Evolutionary conservation across 2,797 vertebrate genomes (phyloP), one percentile per base, ranked within the genome.

Genomic region (Notolepis coatsorum): DNA sequence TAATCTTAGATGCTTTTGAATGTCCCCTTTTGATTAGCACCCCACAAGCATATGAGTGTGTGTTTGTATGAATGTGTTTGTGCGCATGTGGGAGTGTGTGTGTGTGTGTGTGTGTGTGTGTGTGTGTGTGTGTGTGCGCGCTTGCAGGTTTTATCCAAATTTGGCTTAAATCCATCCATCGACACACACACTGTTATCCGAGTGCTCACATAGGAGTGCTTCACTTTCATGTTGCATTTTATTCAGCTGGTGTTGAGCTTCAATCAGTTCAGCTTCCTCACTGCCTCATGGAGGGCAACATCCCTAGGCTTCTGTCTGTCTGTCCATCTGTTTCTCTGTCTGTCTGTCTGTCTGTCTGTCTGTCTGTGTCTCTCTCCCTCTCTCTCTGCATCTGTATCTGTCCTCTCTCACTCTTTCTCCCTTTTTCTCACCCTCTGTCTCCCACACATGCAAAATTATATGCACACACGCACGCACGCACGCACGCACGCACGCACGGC

Each of bases 1-100:
- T 86, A 89, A 90, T 84, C 77, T 53, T 75, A 78, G 38, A 37
- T 56, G 53, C 77, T 83, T 79, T 71, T 77, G 68, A 88, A 82
- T 61, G 55, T 69, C 71, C 82, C 79, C 18, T 80, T 79, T 75
- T 73, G 59, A 75, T 42, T 51, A 60, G 71, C 48, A 15, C 71
- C 55, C 62, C 25, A 42, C 42, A 43, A 63, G 50, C 49, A n/a
- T 64, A 12, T 39, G 48, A 27, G 54, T 43, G 35, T 58, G 30
- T 70, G 28, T 68, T n/a, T 51, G 13, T 52, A 37, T 39, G 35
- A 17, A 56, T 23, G 17, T 57, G 57, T 61, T 51, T 45, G 39
- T 9, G 23, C 49, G 71, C 43, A 38, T 28, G 17, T 27, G 12
- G 39, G 17, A 35, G 42, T 15, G 49, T 53, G 27, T 51, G 49